Evolutionary conservation across 1,140 invertebrate genomes (phyloP).

Genomic region (Papilio dardanus): DNA sequence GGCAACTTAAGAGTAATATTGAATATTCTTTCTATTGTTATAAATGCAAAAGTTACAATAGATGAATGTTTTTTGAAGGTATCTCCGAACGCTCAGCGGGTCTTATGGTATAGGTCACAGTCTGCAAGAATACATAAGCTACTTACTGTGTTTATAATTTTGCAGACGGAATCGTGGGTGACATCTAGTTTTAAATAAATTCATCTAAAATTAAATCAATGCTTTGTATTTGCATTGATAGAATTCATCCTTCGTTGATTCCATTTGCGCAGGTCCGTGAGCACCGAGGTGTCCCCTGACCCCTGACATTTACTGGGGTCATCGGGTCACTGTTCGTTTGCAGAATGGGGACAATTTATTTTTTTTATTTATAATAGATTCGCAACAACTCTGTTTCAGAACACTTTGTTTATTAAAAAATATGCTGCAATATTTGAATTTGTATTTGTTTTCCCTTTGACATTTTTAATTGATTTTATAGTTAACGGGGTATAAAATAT

Average conservation of each 20-base stretch:
- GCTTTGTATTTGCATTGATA: background rate
- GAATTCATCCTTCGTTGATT: background rate
- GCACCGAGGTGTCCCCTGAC: slow-evolving; percentile 20
- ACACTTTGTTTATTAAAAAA: background rate
- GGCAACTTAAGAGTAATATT: too few relatives aligned
- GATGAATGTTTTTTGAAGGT: too few relatives aligned
- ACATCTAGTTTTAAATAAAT: too few relatives aligned
- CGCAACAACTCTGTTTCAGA: background rate
- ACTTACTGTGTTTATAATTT: too few relatives aligned
- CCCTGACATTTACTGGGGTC: slow-evolving; percentile 40
- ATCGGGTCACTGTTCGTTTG: slow-evolving; percentile 25
- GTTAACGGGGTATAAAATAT: too few relatives aligned
- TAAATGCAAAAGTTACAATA: too few relatives aligned
- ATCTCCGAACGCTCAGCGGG: too few relatives aligned
- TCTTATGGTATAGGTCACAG: too few relatives aligned
- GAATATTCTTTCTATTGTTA: too few relatives aligned
- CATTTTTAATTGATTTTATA: background rate
- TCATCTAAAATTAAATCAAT: too few relatives aligned
- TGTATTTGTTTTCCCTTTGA: background rate
- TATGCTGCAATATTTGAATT: background rate
- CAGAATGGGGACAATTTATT: slow-evolving; percentile 4
- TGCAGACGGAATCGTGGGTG: too few relatives aligned
- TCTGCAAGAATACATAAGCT: too few relatives aligned
- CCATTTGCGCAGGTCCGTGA: slow-evolving; percentile 1
- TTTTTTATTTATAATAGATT: slow-evolving; percentile 1